Base-by-base conservation (phyloP, 1,140 invertebrate genomes). In the Oncopodura yosiiana region DNA sequence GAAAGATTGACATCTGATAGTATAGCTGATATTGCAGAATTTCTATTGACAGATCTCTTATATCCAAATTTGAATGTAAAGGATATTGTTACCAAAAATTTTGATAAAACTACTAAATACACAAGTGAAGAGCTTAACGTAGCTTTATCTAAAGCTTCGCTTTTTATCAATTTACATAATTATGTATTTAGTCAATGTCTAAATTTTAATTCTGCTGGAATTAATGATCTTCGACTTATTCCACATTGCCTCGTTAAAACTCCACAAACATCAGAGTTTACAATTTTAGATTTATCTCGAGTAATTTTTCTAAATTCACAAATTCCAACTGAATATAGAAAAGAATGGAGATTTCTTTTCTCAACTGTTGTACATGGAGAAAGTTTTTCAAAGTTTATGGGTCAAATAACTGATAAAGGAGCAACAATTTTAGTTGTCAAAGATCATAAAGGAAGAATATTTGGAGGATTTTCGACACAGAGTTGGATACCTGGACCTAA, bases 381-480 rank as follows among this genome's bases (percentile, higher is more conserved):
- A 69, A 86, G 83, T 14, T 90, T 88, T 70, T 84, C 85, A 1
- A 87, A 83, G 2, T 76, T 87, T 70, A 71, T 85, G 27, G 79
- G 79, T 73, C 42, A 58, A 16, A 60, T 64, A 49, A 71, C 78
- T 49, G 79, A 87, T 66, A 81, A 87, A 65, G 86, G 87, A 30
- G 77, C 85, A 0, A 84, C 83, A 3, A 69, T 89, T 1, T 71
- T 89, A 2, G 80, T 90, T 42, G 71, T 88, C 2, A 82, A 84
- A 67, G 87, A 93, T 65, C 78, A 76, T 42, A 78, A 81, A 63
- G 84, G 85, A n/a, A 77, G 87, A 66, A 79, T 90, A 3, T 94
- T 94, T 73, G 91, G 89, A 11, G 88, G 84, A 30, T 93, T 84
- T 74, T 84, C 87, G 1, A 77, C 85, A 1, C 74, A 78, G 29